A percentile compares a stretch with the other conserved stretches of the same genome.
These are phyloP conservation scores for Nesidiocoris tenuis DNA, from an alignment of 2,888 invertebrate genomes.

Conservation along the genomic window DNA sequence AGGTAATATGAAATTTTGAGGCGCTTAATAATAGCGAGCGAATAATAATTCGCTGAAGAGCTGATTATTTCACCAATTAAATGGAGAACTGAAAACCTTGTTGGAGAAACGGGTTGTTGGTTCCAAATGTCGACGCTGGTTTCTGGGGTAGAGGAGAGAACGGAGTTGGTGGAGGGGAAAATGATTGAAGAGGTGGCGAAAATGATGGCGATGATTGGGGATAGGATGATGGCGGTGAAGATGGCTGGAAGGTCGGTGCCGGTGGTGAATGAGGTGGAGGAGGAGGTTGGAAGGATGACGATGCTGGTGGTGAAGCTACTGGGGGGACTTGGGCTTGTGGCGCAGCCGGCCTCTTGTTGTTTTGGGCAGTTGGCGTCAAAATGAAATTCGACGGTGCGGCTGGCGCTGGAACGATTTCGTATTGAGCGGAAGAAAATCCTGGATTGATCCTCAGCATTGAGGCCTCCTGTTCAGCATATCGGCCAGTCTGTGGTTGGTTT, in stretches of 20 bases:
- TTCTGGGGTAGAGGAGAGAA: not conserved
- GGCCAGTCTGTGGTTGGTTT: not conserved
- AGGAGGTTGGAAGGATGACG: not conserved
- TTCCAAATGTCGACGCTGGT: not conserved
- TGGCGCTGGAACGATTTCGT: constrained; percentile 13
- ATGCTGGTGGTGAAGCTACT: not conserved
- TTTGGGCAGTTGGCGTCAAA: not conserved
- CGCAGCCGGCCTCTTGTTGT: not conserved
- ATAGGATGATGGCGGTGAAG: not conserved
- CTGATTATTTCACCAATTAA: no score
- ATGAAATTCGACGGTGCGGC: constrained; percentile 2
- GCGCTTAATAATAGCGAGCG: no score
- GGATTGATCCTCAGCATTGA: not conserved
- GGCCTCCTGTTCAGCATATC: no score
- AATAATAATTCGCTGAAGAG: no score
- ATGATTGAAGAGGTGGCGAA: not conserved
- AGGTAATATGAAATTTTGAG: no score
- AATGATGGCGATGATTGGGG: not conserved
- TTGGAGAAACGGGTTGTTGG: not conserved
- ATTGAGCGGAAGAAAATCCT: not conserved
- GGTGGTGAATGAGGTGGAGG: not conserved
- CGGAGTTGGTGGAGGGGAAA: not conserved
- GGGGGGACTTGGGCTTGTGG: not conserved
- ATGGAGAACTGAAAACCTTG: not conserved
- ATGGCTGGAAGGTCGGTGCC: not conserved